Evolutionary conservation across 2,888 invertebrate species (phyloP).

Genomic region (Tineola bisselliella): DNA sequence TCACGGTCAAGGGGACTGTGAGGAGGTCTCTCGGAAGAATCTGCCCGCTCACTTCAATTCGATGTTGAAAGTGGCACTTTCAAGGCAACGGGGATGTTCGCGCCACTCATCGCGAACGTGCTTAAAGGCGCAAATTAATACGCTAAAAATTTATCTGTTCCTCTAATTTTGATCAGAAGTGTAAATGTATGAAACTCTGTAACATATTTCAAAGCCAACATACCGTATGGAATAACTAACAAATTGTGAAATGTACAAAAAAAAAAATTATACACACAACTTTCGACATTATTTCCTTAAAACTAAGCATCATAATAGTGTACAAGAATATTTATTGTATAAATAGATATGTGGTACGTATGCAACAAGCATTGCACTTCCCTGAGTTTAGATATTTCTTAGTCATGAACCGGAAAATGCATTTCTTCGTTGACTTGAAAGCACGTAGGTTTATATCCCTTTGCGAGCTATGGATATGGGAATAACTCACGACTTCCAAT

Average conservation of each 20-base stretch:
- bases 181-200: not conserved
- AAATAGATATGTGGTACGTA: not conserved
- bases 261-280: not conserved
- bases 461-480: too few relatives aligned
- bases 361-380: not conserved
- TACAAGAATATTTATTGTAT: not conserved
- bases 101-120: too few relatives aligned
- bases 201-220: slow-evolving; percentile 7
- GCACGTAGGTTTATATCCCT: not conserved
- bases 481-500: too few relatives aligned
- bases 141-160: not conserved
- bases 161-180: not conserved
- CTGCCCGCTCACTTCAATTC: too few relatives aligned
- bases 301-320: not conserved
- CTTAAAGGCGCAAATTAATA: too few relatives aligned
- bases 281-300: not conserved
- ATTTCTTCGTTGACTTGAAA: not conserved
- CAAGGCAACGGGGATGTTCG: too few relatives aligned
- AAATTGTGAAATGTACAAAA: not conserved
- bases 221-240: not conserved
- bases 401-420: not conserved
- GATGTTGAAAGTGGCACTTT: too few relatives aligned
- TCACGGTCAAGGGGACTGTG: too few relatives aligned
- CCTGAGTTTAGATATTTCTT: not conserved
- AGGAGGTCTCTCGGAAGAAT: too few relatives aligned